Evolutionary conservation across 30 jellyfish, hydroid and myxozoan genomes (phyloP), one percentile per base, ranked within the genome.

Genomic region (Turritopsis dohrnii): DNA sequence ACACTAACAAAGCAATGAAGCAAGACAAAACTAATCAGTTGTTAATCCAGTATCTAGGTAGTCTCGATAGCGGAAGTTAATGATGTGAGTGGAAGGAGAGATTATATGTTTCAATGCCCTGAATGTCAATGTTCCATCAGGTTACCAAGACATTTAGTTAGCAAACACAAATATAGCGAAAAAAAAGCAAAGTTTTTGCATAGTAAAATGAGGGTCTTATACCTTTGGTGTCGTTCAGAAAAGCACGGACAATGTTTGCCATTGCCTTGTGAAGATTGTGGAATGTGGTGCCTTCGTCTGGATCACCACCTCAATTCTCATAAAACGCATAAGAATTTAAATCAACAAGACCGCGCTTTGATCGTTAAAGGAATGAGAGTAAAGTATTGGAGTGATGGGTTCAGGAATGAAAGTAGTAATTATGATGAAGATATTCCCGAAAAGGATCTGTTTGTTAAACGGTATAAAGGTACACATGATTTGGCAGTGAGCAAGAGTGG

Each of bases 31-130:
- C n/a, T n/a, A n/a, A 54, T 18, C 19, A 54, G 72, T 16, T 54
- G 72, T 54, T 54, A n/a, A n/a, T 54, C 19, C 72, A 54, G 72
- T 54, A 54, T 54, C 72, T 54, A n/a, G 72, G 72, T 54, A 54
- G 72, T 54, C 19, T n/a, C 18, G 72, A 54, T 54, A n/a, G n/a
- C 72, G 72, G 72, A 54, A 54, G 72, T 16, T 54, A 18, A n/a
- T 54, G 72, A 54, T 54, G 72, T 18, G 72, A 54, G 72, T 54
- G 19, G 72, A n/a, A n/a, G n/a, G 72, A 18, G 72, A 54, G n/a
- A 16, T 18, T 54, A 54, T 54, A 54, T 54, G 18, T 54, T 16
- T n/a, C 18, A 54, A 54, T 54, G 72, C n/a, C 19, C 19, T 16
- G 72, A 54, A n/a, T 54, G 72, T n/a, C 18, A 54, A 54, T 54